These are phyloP conservation scores for Bradypus variegatus DNA, from an alignment of 2,797 vertebrate genomes.

Conservation along the genomic window DNA sequence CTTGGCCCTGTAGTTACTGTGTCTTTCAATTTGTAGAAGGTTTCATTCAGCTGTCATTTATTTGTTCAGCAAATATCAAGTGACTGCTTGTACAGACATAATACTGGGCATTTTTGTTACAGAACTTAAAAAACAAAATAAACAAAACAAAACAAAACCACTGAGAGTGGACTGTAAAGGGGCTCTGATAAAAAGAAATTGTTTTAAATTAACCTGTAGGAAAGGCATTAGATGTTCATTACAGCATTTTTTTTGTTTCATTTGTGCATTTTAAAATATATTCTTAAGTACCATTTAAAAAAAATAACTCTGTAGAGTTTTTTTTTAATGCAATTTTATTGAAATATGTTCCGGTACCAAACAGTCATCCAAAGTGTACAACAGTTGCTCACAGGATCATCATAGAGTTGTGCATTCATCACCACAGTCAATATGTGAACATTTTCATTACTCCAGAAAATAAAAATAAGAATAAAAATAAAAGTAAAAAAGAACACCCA, in stretches of 20 bases:
- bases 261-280: background rate
- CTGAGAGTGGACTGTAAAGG: background rate
- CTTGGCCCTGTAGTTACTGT: background rate
- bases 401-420: too few species aligned
- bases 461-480: too few species aligned
- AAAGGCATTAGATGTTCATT: background rate
- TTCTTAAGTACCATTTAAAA: background rate
- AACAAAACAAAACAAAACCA: too few species aligned
- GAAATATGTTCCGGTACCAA: too few species aligned
- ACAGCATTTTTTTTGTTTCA: background rate
- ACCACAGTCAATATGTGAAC: too few species aligned
- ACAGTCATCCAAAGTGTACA: too few species aligned
- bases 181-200: background rate
- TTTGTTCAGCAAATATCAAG: too few species aligned
- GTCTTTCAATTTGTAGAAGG: background rate
- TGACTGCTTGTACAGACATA: accelerated
- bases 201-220: background rate
- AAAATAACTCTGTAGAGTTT: background rate
- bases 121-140: too few species aligned
- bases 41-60: background rate
- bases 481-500: too few species aligned
- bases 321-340: too few species aligned
- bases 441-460: too few species aligned
- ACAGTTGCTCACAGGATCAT: too few species aligned
- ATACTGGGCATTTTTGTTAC: background rate